These are phyloP conservation scores for Desmodus rotundus DNA, from an alignment of 2,113 vertebrate genomes.

Conservation along the genomic window DNA sequence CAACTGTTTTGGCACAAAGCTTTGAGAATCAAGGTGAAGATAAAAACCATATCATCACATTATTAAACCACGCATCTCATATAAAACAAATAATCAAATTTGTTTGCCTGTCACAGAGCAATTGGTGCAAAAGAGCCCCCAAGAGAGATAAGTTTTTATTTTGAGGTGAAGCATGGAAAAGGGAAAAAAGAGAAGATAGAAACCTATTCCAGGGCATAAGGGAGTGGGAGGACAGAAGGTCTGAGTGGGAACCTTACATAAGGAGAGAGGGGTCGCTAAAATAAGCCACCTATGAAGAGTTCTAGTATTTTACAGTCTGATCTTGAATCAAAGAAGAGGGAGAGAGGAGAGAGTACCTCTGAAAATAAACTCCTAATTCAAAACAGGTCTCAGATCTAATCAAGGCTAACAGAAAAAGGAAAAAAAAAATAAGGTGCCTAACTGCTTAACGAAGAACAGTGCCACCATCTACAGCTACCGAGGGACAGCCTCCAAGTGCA, in stretches of 20 bases:
- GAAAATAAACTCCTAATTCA: background rate
- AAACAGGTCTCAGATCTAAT: background rate
- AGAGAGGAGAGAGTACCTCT: background rate
- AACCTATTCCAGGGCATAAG: background rate
- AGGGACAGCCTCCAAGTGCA: background rate
- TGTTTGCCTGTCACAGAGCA: background rate
- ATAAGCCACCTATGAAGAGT: background rate
- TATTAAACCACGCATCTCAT: background rate
- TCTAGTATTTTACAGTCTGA: background rate
- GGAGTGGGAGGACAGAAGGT: background rate
- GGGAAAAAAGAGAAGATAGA: background rate
- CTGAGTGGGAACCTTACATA: background rate
- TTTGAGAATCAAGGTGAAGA: background rate
- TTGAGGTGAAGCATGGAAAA: background rate
- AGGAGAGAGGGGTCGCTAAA: background rate
- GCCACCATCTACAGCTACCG: fast-evolving
- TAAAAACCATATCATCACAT: background rate
- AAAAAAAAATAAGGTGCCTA: background rate
- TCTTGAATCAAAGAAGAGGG: background rate
- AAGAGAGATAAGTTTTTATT: background rate
- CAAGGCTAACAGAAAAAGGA: background rate
- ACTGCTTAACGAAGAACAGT: background rate
- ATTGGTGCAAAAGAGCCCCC: background rate
- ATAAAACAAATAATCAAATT: background rate
- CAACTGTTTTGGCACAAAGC: background rate